Percentiles rank a stretch among this genome's conserved stretches.
Conservation (phyloP, 2,888 invertebrate genomes). For the Lumbricus terrestris region DNA sequence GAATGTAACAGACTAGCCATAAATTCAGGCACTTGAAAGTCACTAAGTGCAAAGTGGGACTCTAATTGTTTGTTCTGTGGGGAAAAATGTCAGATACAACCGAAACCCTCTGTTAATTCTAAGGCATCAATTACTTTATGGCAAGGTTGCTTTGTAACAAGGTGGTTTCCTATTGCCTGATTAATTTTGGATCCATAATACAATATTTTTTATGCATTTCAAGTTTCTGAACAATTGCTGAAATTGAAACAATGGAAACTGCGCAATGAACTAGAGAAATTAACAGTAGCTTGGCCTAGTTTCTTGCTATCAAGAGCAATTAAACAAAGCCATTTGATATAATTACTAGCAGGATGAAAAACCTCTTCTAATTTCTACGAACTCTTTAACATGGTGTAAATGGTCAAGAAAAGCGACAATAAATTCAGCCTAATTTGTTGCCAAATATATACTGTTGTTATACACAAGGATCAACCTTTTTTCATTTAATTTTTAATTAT, state of each 20-base stretch:
- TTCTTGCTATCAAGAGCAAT: neutral
- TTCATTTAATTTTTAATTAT: neutral
- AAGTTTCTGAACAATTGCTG: neutral
- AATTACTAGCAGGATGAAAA: neutral
- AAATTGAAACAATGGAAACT: neutral
- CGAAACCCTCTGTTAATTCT: neutral
- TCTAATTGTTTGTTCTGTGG: neutral
- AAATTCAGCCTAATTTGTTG: neutral
- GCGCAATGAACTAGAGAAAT: neutral
- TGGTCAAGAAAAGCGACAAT: neutral
- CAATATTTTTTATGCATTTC: neutral
- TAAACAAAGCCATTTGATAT: neutral
- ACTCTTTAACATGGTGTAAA: neutral
- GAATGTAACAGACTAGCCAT: neutral
- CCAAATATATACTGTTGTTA: neutral
- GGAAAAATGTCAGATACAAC: neutral
- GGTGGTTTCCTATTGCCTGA: neutral
- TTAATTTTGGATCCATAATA: neutral
- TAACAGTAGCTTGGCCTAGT: neutral
- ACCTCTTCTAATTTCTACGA: neutral
- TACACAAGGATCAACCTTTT: neutral
- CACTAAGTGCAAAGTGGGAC: neutral
- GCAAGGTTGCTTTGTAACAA: neutral
- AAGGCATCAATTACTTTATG: neutral
- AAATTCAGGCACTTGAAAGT: neutral